phyloP scores from a whole-genome alignment of 2,888 invertebrate species.

The Pollenia amentaria region DNA sequence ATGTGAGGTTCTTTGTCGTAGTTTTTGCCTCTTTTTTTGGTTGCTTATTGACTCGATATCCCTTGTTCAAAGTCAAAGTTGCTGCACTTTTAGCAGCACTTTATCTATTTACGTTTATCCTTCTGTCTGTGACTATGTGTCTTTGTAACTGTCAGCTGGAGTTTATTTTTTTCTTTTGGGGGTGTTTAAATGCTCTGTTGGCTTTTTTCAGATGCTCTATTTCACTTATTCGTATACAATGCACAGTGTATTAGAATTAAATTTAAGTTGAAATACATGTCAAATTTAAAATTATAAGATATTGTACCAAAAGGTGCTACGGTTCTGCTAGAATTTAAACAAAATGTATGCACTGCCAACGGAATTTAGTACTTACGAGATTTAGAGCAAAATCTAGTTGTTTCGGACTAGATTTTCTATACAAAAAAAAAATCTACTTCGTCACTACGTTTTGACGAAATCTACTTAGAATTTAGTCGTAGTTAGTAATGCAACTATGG shows the following conservation, averaged over 20 bases:
- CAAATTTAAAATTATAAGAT: too few relatives aligned
- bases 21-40: not conserved
- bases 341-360: too few relatives aligned
- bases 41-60: slow-evolving; percentile 46
- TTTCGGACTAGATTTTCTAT: too few relatives aligned
- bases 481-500: too few relatives aligned
- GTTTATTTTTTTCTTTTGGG: not conserved
- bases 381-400: too few relatives aligned
- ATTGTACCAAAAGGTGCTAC: too few relatives aligned
- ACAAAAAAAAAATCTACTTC: too few relatives aligned
- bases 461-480: too few relatives aligned
- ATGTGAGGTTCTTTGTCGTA: too few relatives aligned
- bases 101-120: not conserved
- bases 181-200: slow-evolving; percentile 1
- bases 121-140: not conserved
- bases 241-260: not conserved
- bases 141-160: slow-evolving; percentile 27
- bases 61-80: slow-evolving; percentile 46
- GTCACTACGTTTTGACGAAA: too few relatives aligned
- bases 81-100: slow-evolving; percentile 17
- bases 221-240: not conserved
- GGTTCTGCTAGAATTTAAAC: too few relatives aligned
- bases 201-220: not conserved
- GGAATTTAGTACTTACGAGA: too few relatives aligned
- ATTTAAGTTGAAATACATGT: not conserved